Evolutionary conservation across 1,140 invertebrate genomes (phyloP), one percentile per base, ranked within the genome.

Genomic region (Cyclargus thomasi): DNA sequence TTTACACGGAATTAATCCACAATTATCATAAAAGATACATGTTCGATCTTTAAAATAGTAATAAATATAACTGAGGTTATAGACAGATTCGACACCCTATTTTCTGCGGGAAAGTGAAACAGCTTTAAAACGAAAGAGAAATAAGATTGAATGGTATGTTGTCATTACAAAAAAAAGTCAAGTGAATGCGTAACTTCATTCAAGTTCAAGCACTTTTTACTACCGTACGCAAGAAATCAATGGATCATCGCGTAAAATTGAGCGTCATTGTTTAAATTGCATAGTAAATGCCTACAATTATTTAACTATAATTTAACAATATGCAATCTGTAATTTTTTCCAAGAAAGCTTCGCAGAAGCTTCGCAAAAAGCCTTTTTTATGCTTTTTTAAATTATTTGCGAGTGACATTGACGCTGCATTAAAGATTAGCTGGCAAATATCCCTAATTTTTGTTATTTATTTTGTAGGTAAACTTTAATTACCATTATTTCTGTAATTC

Each of bases 21-120:
- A 89, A 90, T 88, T 91, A 91, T 91, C 90, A 91, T 91, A 91
- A 91, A 89, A 84, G 82, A 90, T 88, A 85, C 90, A 91, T 91
- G 77, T 90, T 91, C 78, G 82, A 89, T 90, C 88, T 90, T 85
- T 91, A 86, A 85, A 87, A 88, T 88, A 76, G 82, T 87, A 88
- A 87, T 89, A 91, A 90, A 86, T 90, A 83, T 90, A 88, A 70
- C 88, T 77, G 86, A 90, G 87, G 88, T 90, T 91, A 90, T 85
- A 91, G 81, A 88, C 86, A 90, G 87, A 88, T 90, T 90, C 90
- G 88, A 90, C 90, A 91, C 90, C 90, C 90, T 90, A 91, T 90
- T 91, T 91, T 91, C 90, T 91, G 90, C 88, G 88, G 87, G 86
- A 90, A 89, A 84, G 82, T 88, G 88, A 90, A 88, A 88, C 74